Base-by-base conservation (phyloP, 2,888 invertebrate genomes). In the Chloroclysta siterata region DNA sequence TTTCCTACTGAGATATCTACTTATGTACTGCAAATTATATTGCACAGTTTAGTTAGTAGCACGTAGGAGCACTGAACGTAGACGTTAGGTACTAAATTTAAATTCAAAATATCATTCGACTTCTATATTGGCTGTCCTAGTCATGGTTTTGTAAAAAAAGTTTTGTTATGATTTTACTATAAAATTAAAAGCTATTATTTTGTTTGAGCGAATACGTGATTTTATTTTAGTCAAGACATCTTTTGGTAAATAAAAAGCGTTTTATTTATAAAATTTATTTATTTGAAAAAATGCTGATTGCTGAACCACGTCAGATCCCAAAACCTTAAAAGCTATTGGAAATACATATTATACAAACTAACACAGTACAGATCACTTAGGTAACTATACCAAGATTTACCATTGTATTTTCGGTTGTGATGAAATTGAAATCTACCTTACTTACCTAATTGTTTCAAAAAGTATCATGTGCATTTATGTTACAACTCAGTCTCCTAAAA, bases 181-280 rank as follows among this genome's bases (percentile, higher is more conserved):
- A 59, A 60, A 50, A 47, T 10, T 11, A 56, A 78, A 72, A 74
- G 56, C 68, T 73, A 76, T 77, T 79, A 3, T 22, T 22, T 22
- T 22, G 22, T 22, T 72, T 75, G 75, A 75, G 73, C 72, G 76
- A 78, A 80, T 79, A 79, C 65, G 88, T 88, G 90, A 90, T 89
- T 88, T 85, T 80, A 83, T 82, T 85, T 87, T 83, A 88, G 85
- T 88, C 85, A 88, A 84, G 22, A 86, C 65, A 76, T 77, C 75
- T 78, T 84, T 82, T 39, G 36, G 36, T 39, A 81, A 88, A 87
- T 88, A 88, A 88, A 88, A 82, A 72, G 81, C 80, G 76, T 80
- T 78, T 78, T 63, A 79, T 72, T 70, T 69, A 77, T 56, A 66
- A 65, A 22, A 57, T 67, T 72, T 68, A 74, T 78, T 79, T 79